Evolutionary conservation across 1,140 invertebrate species (phyloP), one percentile per base, ranked within the genome.

Genomic region (Spodoptera litura): DNA sequence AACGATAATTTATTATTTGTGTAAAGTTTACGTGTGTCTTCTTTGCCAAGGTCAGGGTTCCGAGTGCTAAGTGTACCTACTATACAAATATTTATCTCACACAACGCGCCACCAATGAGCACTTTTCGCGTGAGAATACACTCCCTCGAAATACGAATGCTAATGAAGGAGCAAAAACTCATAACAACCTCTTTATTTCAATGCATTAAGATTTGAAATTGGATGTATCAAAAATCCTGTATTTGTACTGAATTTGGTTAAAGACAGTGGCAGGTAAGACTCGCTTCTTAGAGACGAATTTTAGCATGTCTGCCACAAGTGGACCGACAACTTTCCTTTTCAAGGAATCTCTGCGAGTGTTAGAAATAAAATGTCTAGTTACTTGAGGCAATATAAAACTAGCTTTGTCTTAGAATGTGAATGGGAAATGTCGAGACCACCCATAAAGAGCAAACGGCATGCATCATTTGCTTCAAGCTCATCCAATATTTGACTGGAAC

Each of bases 31-130:
- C 72, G 9, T 52, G 5, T 75, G 49, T 77, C 38, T 9, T 73
- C 53, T 58, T 73, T 68, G 62, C 55, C 83, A 87, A 85, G 86
- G 83, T 87, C 88, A 87, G 80, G 85, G 85, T 76, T 85, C 86
- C 81, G 82, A 78, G 84, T 78, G 71, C 79, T 71, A 62, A 79
- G 80, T 81, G 72, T 64, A 83, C n/a, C n/a, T n/a, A n/a, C 81
- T 91, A 86, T 88, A 93, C 90, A 91, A 92, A 93, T 91, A 92
- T 94, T 94, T 92, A 92, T 90, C 90, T 91, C 82, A 74, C 82
- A 74, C 81, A 86, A 92, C 90, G 91, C 90, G 88, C 85, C 87
- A 88, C 85, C 78, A 85, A 74, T 78, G 64, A 83, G 79, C 77
- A 85, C 79, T 83, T 91, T 91, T 88, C 86, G 88, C 90, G 90